phyloP scores from a whole-genome alignment of 2,797 vertebrate genomes.

The Pangasius krempfi region DNA sequence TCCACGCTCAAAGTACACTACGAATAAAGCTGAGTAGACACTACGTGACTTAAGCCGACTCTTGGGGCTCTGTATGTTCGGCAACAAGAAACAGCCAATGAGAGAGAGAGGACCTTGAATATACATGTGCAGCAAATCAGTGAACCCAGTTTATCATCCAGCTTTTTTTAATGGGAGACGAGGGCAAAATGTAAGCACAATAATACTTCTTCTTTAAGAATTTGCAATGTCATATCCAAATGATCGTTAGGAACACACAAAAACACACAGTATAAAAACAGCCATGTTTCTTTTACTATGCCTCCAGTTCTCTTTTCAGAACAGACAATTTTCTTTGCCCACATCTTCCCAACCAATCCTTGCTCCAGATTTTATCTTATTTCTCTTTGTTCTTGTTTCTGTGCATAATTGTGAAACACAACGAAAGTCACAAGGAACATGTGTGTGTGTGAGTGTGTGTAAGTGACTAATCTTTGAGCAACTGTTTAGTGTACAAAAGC shows the following conservation, averaged over 20 bases:
- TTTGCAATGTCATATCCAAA: not conserved
- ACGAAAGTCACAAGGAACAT: not conserved
- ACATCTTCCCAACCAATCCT: not conserved
- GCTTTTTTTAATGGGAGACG: not conserved
- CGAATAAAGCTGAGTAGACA: not conserved
- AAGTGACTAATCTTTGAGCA: not conserved
- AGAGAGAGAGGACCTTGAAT: not conserved
- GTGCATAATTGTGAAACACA: not conserved
- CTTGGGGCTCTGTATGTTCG: not conserved
- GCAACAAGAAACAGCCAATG: no score
- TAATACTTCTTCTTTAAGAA: not conserved
- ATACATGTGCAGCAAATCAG: not conserved
- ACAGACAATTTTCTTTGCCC: not conserved
- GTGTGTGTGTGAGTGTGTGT: not conserved
- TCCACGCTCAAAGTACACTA: not conserved
- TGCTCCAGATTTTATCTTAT: not conserved
- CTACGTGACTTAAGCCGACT: not conserved
- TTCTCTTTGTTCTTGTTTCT: not conserved
- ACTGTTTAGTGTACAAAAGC: not conserved
- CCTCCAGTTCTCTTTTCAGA: not conserved
- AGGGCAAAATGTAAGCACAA: not conserved
- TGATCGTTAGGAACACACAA: not conserved
- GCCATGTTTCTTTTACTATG: not conserved
- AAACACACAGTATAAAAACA: not conserved
- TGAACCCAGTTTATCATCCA: not conserved